Conservation (phyloP, 2,797 vertebrate species). For the Synaphobranchus kaupii region DNA sequence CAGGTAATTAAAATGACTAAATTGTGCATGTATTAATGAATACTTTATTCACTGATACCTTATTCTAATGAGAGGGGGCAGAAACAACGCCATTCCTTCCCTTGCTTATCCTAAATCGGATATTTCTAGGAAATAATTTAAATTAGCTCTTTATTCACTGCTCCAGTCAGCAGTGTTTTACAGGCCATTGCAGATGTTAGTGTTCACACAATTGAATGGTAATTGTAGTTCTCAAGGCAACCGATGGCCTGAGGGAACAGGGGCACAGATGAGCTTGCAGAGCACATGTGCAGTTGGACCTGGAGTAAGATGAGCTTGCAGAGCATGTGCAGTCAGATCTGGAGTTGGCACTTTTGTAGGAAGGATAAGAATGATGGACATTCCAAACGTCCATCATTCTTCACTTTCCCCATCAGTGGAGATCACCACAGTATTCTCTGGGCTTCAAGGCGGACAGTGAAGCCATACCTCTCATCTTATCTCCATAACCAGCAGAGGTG, state of each 20-base stretch:
- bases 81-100: too few species aligned
- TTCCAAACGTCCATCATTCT: too few species aligned
- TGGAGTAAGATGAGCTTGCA: background rate
- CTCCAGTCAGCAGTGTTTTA: background rate
- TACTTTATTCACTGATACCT: background rate
- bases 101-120: background rate
- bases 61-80: background rate
- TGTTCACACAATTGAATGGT: background rate
- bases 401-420: too few species aligned
- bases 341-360: background rate
- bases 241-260: background rate
- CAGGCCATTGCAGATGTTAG: background rate
- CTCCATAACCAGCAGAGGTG: background rate
- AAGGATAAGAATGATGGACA: background rate
- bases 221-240: background rate
- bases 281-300: too few species aligned
- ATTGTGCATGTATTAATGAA: background rate
- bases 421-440: background rate
- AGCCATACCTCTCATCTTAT: background rate
- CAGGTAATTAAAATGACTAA: too few species aligned
- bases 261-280: background rate
- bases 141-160: background rate
- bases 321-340: background rate
- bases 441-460: background rate
- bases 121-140: background rate